phyloP scores from a whole-genome alignment of 1,140 invertebrate species.

The Bombus sylvicola region DNA sequence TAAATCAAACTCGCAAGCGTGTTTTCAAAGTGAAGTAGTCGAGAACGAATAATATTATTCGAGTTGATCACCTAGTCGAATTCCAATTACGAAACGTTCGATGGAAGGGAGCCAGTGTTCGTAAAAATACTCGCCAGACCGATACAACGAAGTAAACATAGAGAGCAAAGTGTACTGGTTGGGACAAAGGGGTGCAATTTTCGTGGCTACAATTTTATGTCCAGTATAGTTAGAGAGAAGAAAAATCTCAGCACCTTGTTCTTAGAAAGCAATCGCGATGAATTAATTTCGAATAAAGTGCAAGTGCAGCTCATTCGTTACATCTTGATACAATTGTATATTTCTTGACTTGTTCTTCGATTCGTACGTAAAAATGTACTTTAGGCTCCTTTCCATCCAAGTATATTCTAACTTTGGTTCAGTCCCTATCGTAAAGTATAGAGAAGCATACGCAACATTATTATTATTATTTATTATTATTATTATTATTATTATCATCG shows the following conservation, averaged over 20 bases:
- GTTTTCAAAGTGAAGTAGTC: background rate
- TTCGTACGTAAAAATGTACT: background rate
- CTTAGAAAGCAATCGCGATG: too few relatives aligned
- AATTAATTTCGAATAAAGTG: too few relatives aligned
- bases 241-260: background rate
- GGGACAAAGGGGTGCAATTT: background rate
- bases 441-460: too few relatives aligned
- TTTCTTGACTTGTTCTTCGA: background rate
- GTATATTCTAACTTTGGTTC: background rate
- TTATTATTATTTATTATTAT: too few relatives aligned
- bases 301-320: too few relatives aligned
- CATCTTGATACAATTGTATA: background rate
- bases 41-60: background rate
- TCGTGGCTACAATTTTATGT: background rate
- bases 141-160: background rate
- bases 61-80: background rate
- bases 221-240: background rate
- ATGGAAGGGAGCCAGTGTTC: background rate
- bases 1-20: too few relatives aligned
- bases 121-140: constrained; percentile 1
- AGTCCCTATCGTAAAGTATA: too few relatives aligned
- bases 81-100: constrained; percentile 2
- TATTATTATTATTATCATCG: too few relatives aligned
- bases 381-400: background rate
- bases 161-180: background rate